These are phyloP conservation scores for Rhynchomys soricoides DNA, from an alignment of 2,113 vertebrate genomes.

Conservation along the genomic window DNA sequence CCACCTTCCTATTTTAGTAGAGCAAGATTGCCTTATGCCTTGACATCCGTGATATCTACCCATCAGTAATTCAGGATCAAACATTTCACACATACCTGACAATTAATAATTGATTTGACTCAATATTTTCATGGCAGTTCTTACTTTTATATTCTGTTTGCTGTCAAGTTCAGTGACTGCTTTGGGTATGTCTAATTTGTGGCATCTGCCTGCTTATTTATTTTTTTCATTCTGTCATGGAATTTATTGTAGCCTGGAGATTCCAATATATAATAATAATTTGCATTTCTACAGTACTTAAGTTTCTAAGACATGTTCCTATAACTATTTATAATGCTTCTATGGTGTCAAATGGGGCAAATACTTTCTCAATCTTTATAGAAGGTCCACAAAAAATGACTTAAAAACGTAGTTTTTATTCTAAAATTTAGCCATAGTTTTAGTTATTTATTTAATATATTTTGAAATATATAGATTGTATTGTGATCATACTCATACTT, in stretches of 20 bases:
- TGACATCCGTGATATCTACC: constrained; percentile 46
- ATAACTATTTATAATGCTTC: background rate
- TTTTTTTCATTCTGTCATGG: constrained; percentile 42
- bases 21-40: constrained; percentile 35
- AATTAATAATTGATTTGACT: constrained; percentile 75
- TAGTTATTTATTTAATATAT: background rate
- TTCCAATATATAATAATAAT: background rate
- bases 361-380: background rate
- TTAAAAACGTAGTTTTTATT: background rate
- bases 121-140: constrained; percentile 66
- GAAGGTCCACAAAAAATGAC: background rate
- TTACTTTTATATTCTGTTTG: constrained; percentile 74
- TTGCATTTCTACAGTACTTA: constrained; percentile 30
- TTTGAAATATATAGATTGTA: background rate
- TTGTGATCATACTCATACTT: background rate
- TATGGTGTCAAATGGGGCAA: background rate
- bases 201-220: constrained; percentile 39
- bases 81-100: constrained; percentile 52
- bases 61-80: constrained; percentile 70
- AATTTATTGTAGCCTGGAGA: constrained; percentile 18
- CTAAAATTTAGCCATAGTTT: background rate
- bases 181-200: constrained; percentile 51
- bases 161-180: constrained; percentile 63
- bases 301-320: background rate
- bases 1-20: constrained; percentile 41